Evolutionary conservation across 2,797 vertebrate species (phyloP).

Genomic region (Ambastaia sidthimunki): DNA sequence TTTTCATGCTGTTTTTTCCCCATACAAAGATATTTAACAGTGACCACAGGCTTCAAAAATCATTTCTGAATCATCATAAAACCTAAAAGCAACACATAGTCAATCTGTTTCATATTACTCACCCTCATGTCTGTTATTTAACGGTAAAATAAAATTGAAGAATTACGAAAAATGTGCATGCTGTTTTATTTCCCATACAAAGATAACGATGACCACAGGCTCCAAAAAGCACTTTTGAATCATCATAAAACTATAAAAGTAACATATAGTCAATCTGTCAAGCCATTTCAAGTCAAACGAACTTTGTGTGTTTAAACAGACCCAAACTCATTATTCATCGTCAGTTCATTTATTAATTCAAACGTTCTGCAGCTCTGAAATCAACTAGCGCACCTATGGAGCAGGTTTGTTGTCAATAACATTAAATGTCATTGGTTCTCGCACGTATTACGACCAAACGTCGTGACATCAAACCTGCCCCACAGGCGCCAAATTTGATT

Average conservation of each 20-base stretch:
- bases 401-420: not conserved
- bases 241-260: not conserved
- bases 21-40: too few relatives aligned
- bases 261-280: not conserved
- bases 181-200: too few relatives aligned
- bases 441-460: not conserved
- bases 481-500: not conserved
- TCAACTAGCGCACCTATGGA: not conserved
- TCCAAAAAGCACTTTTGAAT: too few relatives aligned
- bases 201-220: too few relatives aligned
- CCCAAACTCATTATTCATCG: not conserved
- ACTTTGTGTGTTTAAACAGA: not conserved
- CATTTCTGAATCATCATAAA: too few relatives aligned
- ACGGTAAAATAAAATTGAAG: too few relatives aligned
- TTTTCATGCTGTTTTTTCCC: too few relatives aligned
- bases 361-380: not conserved
- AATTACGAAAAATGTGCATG: too few relatives aligned
- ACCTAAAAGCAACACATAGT: too few relatives aligned
- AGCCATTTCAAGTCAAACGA: not conserved
- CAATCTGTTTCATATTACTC: too few relatives aligned
- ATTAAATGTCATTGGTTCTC: not conserved
- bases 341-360: not conserved
- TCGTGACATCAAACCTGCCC: slow-evolving; percentile 5
- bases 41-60: not conserved
- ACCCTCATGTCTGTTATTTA: not conserved